These are phyloP conservation scores for Mya arenaria DNA, from an alignment of 1,140 invertebrate species.

Conservation along the genomic window DNA sequence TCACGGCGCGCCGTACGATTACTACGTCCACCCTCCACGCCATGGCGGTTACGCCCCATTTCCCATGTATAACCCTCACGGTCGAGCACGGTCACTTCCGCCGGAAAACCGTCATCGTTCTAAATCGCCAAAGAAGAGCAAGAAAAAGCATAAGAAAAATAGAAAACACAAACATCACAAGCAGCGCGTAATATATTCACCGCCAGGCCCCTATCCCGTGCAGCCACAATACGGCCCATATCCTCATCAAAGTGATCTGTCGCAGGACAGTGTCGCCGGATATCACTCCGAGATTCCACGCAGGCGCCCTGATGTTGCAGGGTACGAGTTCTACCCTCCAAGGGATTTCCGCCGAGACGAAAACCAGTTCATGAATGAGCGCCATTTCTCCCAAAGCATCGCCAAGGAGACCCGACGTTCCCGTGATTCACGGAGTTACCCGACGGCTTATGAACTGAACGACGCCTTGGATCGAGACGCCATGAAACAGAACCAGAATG, in stretches of 20 bases:
- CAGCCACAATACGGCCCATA: not conserved
- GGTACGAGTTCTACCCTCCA: constrained; percentile 58
- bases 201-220: not conserved
- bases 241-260: constrained; percentile 59
- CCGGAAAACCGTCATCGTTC: constrained; percentile 58
- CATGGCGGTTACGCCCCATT: constrained; percentile 53
- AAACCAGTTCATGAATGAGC: constrained; percentile 74
- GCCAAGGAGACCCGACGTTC: constrained; percentile 59
- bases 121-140: constrained; percentile 44
- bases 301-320: not conserved
- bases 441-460: constrained; percentile 70
- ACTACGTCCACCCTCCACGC: constrained; percentile 52
- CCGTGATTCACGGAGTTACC: constrained; percentile 52
- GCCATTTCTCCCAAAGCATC: constrained; percentile 71
- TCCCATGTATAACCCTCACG: constrained; percentile 46
- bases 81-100: constrained; percentile 66
- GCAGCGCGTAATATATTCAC: constrained; percentile 4
- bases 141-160: constrained; percentile 66
- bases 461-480: constrained; percentile 53
- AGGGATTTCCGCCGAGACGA: constrained; percentile 70
- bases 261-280: constrained; percentile 66
- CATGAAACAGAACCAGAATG: constrained; percentile 12
- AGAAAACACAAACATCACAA: constrained; percentile 61
- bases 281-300: constrained; percentile 70
- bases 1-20: constrained; percentile 43